Base-by-base conservation (phyloP, 2,113 vertebrate species). In the Anoplopoma fimbria region DNA sequence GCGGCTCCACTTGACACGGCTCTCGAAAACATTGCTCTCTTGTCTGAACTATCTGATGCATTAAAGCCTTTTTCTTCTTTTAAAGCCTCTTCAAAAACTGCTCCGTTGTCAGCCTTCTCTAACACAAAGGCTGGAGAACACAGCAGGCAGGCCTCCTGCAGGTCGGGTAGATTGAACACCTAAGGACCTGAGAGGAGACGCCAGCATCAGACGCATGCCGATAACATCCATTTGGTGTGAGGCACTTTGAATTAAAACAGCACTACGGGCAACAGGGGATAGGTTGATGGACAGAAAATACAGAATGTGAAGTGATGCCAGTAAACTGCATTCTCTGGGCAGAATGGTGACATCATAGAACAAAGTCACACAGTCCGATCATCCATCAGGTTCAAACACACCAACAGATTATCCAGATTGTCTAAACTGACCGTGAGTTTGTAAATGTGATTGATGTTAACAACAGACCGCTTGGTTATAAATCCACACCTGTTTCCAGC, bases 161-260 rank as follows among this genome's bases (percentile, higher is more conserved):
- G 81, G 34, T 23, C 23, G 12, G 5, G 23, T 6, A 36, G 27
- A 25, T 33, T 15, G 6, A 57, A 64, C 74, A 49, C 72, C 36
- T 42, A 12, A 45, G 15, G 57, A 62, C 12, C 36, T 38, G 47
- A 69, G 6, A 81, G 55, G 42, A 69, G 42, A 40, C 14, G 40
- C 9, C 1, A 10, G 38, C 38, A 64, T 64, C 45, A 53, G 12
- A 70, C 31, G 5, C 40, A 10, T 14, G 65, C 0, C 15, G 5
- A 74, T 45, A 21, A 42, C 29, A 42, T 51, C 3, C 36, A 21
- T 49, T 67, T 81, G 31, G 19, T 51, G 31, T 31, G 53, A 60
- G 58, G 40, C 29, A n/a, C 47, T 64, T 75, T 75, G 29, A 70
- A 65, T 74, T 80, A 79, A 57, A 58, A 57, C 23, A 69, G 45